A percentile compares a stretch with the other conserved stretches of the same genome.
Evolutionary conservation across 2,797 vertebrate genomes (phyloP).

Genomic region (Myoxocephalus aenaeus): DNA sequence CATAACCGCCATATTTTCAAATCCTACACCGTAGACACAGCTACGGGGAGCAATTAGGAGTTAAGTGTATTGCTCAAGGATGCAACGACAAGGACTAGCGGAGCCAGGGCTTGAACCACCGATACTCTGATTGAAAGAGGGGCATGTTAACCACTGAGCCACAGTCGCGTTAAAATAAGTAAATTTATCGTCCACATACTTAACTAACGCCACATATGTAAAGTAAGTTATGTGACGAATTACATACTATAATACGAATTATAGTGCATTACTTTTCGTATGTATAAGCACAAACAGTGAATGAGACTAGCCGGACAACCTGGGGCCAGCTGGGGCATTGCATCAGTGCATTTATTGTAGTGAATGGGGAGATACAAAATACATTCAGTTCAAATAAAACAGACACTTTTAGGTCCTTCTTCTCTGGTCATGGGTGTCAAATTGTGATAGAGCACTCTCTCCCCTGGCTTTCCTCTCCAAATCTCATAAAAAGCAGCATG

Average conservation of each 20-base stretch:
- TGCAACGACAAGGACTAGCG: too few relatives aligned
- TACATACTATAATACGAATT: not conserved
- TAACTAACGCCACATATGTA: not conserved
- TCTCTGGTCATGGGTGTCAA: constrained; percentile 32
- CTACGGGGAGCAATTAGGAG: too few relatives aligned
- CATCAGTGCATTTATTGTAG: not conserved
- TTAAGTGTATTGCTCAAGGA: too few relatives aligned
- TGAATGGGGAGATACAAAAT: constrained; percentile 24
- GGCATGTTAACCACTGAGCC: too few relatives aligned
- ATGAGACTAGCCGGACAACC: constrained; percentile 3
- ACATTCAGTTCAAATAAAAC: constrained; percentile 30
- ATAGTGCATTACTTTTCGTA: not conserved
- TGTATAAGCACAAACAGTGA: not conserved
- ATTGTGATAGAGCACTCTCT: constrained; percentile 28
- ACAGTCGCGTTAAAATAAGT: not conserved
- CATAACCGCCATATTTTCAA: not conserved
- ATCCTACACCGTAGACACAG: too few relatives aligned
- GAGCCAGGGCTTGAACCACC: too few relatives aligned
- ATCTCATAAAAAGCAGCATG: constrained; percentile 47
- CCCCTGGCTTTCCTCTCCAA: constrained; percentile 19
- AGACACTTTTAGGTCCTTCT: constrained; percentile 23
- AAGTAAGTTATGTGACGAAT: not conserved
- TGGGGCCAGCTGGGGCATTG: constrained; percentile 1
- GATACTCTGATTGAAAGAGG: too few relatives aligned
- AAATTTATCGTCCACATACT: not conserved